Conservation (phyloP, 2,113 vertebrate genomes). For the Cacatua alba region DNA sequence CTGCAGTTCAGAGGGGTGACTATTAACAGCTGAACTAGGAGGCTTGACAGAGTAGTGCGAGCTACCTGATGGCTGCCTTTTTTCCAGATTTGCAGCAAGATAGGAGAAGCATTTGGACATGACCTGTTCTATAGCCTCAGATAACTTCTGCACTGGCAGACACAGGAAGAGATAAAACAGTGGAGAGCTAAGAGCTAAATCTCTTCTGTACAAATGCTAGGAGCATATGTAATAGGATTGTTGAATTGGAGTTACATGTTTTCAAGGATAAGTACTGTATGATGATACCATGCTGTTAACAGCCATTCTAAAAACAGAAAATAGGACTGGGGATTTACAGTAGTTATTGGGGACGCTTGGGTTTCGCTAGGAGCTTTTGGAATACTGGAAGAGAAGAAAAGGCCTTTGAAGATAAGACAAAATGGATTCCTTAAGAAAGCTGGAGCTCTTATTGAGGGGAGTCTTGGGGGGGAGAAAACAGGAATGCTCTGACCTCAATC, state of each 20-base stretch:
- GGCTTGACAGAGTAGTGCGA: neutral
- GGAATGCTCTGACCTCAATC: neutral
- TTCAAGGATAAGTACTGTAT: slow-evolving; percentile 1
- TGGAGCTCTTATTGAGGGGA: neutral
- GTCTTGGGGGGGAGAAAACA: neutral
- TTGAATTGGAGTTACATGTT: slow-evolving; percentile 26
- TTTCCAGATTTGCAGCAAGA: neutral
- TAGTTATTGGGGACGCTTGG: neutral
- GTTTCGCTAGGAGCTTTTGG: neutral
- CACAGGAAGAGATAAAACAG: neutral
- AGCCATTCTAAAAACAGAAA: neutral
- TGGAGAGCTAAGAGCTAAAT: slow-evolving; percentile 40
- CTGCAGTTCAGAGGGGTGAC: neutral
- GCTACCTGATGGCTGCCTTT: neutral
- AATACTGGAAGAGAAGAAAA: neutral
- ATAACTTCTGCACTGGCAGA: slow-evolving; percentile 35
- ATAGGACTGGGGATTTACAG: neutral
- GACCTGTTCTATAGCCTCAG: neutral
- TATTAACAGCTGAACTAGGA: neutral
- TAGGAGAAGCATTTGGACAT: neutral
- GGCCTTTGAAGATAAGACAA: neutral
- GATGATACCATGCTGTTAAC: neutral
- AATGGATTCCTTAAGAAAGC: neutral
- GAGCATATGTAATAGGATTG: slow-evolving; percentile 54
- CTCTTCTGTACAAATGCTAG: neutral